Evolutionary conservation across 2,113 vertebrate species (phyloP), one percentile per base, ranked within the genome.

Genomic region (Trichomycterus rosablanca): DNA sequence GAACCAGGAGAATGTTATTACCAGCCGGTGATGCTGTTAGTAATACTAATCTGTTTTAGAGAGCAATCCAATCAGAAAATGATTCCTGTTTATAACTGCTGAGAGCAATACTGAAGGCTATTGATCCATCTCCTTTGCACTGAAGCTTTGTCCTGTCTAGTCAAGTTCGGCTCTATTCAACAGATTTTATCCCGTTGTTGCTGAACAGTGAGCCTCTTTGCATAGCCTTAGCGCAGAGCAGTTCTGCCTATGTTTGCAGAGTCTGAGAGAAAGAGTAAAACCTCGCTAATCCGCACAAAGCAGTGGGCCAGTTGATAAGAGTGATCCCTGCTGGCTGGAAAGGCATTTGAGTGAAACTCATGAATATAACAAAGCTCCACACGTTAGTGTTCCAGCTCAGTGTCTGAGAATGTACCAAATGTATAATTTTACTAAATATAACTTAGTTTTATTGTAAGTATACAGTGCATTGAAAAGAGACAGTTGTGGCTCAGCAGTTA

Each of bases 301-400:
- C 44, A 20, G 63, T 58, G 56, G 65, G 63, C 53, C 59, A 49
- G 49, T 67, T 70, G 76, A 76, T 78, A 78, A 76, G 74, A 70
- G 49, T 53, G 63, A 61, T 74, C 69, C 63, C 39, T 48, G 32
- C 63, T 56, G 54, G 48, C 32, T 66, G 62, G 69, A 63, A 70
- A 74, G 64, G 32, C 50, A 70, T 59, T 50, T 66, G 63, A 70
- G 61, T 39, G 45, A 69, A 73, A 69, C 70, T 73, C 70, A 76
- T 76, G 72, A 76, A 76, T 78, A 74, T 46, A 62, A 70, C 77
- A 73, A 66, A 72, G 68, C 72, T 50, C 56, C 51, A 51, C 52
- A 52, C 59, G 59, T 69, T 64, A 67, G 63, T 44, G 73, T 68
- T 68, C 72, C 46, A 49, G 61, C 62, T 74, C 16, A 53, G 62